phyloP scores from a whole-genome alignment of 2,113 vertebrate genomes.

The Pseudopipra pipra region DNA sequence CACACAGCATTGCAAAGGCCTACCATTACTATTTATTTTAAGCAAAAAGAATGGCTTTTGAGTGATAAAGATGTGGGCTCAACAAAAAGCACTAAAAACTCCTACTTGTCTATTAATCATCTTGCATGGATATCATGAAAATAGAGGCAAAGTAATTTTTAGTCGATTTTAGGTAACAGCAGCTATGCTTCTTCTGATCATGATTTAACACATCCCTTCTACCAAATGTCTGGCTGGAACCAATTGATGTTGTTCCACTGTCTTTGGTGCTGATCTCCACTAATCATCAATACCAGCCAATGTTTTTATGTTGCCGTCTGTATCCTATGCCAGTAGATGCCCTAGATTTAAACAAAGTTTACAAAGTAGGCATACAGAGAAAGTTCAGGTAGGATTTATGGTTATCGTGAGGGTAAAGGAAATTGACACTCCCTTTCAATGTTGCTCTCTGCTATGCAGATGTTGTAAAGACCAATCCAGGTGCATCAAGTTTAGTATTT shows the following conservation, averaged over 20 bases:
- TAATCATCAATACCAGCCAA: not conserved
- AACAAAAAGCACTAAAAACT: not conserved
- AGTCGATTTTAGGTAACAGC: not conserved
- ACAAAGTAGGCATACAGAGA: not conserved
- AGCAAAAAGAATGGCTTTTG: not conserved
- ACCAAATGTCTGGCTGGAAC: not conserved
- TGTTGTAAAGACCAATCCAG: accelerated
- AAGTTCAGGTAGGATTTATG: not conserved
- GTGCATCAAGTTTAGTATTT: not conserved
- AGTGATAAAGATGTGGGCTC: not conserved
- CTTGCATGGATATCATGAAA: not conserved
- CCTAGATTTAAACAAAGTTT: not conserved
- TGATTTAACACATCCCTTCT: not conserved
- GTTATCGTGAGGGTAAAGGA: not conserved
- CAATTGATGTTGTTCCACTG: not conserved
- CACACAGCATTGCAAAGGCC: not conserved
- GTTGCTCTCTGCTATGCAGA: not conserved
- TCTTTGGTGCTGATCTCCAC: not conserved
- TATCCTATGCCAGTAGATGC: not conserved
- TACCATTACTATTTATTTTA: not conserved
- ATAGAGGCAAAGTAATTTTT: not conserved
- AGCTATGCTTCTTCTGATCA: not conserved
- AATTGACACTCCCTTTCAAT: not conserved
- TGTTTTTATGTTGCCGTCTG: not conserved
- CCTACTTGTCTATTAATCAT: not conserved